Evolutionary conservation across 2,113 vertebrate genomes (phyloP).

Genomic region (Notothenia coriiceps): DNA sequence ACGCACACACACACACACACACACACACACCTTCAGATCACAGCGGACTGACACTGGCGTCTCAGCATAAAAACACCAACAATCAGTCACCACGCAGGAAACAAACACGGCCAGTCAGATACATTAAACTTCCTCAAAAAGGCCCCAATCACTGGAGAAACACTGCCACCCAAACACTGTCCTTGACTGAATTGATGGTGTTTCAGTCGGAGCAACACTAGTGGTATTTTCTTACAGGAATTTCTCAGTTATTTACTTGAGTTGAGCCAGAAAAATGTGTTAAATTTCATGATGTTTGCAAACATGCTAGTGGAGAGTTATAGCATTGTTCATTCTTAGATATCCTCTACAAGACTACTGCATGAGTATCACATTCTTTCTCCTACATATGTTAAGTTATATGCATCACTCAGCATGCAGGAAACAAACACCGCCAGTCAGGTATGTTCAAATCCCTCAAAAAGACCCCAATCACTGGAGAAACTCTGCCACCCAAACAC

Average conservation of each 20-base stretch:
- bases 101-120: constrained; percentile 69
- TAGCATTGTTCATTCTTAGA: neutral
- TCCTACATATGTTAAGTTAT: neutral
- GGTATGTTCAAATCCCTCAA: no score
- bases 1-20: constrained; percentile 35
- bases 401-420: neutral
- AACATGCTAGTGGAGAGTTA: neutral
- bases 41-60: constrained; percentile 68
- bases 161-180: constrained; percentile 47
- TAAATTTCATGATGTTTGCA: neutral
- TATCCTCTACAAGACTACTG: neutral
- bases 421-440: no score
- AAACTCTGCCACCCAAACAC: no score
- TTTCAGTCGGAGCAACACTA: constrained; percentile 43
- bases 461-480: no score
- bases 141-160: constrained; percentile 39
- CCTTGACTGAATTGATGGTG: constrained; percentile 56
- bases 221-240: constrained; percentile 7
- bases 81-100: constrained; percentile 70
- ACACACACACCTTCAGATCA: constrained; percentile 64
- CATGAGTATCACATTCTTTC: neutral
- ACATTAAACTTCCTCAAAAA: constrained; percentile 69
- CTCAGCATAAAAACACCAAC: constrained; percentile 74
- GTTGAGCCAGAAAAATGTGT: constrained; percentile 25
- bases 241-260: neutral